Conservation (phyloP, 2,797 vertebrate species). For the Enteromius argenteus region DNA sequence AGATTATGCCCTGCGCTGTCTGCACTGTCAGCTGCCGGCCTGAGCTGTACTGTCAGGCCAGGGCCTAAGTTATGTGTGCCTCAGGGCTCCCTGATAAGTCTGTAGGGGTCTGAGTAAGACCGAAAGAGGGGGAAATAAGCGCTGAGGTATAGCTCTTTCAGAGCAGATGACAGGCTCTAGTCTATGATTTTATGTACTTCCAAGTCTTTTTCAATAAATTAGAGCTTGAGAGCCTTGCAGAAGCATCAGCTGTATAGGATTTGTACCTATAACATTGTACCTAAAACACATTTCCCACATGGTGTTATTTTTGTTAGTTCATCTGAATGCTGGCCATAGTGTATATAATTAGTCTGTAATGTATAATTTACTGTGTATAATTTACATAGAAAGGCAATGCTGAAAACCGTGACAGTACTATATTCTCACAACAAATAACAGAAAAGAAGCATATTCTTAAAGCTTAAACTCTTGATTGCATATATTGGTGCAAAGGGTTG, state of each 20-base stretch:
- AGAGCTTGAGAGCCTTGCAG: not conserved
- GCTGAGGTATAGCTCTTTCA: slow-evolving; percentile 14
- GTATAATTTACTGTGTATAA: not conserved
- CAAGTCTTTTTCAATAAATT: not conserved
- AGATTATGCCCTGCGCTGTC: slow-evolving; percentile 43
- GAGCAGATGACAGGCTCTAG: slow-evolving; percentile 39
- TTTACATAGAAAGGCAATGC: not conserved
- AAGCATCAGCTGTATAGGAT: not conserved
- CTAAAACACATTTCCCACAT: not conserved
- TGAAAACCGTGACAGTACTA: not conserved
- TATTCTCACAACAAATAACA: not conserved
- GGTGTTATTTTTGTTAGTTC: not conserved
- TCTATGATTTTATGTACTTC: slow-evolving; percentile 39
- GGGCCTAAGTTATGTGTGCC: slow-evolving; percentile 59
- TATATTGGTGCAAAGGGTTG: not conserved
- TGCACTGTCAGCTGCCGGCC: slow-evolving; percentile 51
- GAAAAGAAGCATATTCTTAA: not conserved
- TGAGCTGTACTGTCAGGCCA: slow-evolving; percentile 55
- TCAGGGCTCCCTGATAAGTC: slow-evolving; percentile 62
- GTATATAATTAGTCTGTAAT: not conserved
- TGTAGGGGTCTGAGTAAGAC: slow-evolving; percentile 44
- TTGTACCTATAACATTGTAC: not conserved
- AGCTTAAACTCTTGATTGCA: not conserved
- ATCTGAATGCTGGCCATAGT: not conserved
- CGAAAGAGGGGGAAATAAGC: slow-evolving; percentile 51